Evolutionary conservation across 2,113 vertebrate genomes (phyloP).

Genomic region (Panthera tigris): DNA sequence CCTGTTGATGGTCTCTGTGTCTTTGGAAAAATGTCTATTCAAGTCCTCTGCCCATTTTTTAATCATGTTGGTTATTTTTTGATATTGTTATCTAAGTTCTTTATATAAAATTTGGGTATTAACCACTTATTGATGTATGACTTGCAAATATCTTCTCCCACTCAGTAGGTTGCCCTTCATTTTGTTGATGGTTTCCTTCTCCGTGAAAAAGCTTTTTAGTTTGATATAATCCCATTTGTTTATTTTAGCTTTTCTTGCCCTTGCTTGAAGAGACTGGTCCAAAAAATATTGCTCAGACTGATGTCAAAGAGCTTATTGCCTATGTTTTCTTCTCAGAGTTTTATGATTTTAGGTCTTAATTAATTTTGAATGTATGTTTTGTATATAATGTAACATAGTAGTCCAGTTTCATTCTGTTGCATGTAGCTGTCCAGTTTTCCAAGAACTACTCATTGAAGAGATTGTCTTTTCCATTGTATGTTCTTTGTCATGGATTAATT

Average conservation of each 20-base stretch:
- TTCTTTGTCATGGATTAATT: not conserved
- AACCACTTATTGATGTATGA: not conserved
- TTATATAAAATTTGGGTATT: not conserved
- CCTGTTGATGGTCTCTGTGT: not conserved
- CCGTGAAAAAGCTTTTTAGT: not conserved
- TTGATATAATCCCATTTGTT: not conserved
- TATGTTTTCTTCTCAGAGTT: not conserved
- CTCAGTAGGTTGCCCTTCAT: not conserved
- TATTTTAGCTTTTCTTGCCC: not conserved
- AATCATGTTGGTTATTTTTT: not conserved
- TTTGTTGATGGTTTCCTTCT: not conserved
- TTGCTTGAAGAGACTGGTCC: not conserved
- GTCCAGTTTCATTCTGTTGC: not conserved
- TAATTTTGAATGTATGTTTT: not conserved
- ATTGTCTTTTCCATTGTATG: not conserved
- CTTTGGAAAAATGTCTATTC: not conserved
- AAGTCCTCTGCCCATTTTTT: not conserved
- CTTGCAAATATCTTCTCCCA: not conserved
- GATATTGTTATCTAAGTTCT: not conserved
- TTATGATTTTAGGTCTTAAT: not conserved
- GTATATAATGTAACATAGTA: not conserved
- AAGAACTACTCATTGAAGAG: not conserved
- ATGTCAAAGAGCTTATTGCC: not conserved
- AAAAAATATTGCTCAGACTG: not conserved
- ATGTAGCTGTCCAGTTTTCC: not conserved